phyloP scores from a whole-genome alignment of 2,113 vertebrate genomes.

The Passer montanus region DNA sequence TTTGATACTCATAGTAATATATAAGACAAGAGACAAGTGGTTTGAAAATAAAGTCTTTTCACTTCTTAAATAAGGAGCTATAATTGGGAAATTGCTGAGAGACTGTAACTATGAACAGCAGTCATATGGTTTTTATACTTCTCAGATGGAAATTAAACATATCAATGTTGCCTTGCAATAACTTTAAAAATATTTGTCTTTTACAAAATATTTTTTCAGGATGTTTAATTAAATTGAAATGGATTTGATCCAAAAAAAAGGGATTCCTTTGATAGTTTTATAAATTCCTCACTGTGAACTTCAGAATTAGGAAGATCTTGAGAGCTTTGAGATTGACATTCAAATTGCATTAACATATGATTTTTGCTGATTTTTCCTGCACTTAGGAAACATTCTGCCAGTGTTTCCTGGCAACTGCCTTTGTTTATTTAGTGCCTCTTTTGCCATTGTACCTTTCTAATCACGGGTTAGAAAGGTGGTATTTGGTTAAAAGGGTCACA shows the following conservation, averaged over 20 bases:
- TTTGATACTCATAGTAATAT: background rate
- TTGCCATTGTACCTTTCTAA: background rate
- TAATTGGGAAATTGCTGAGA: constrained; percentile 53
- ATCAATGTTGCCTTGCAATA: constrained; percentile 41
- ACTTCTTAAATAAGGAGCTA: constrained; percentile 42
- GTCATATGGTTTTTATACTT: constrained; percentile 54
- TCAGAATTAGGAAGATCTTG: background rate
- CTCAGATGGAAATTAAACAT: constrained; percentile 53
- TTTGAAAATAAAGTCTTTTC: constrained; percentile 47
- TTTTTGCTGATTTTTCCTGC: background rate
- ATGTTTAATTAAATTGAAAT: constrained; percentile 52
- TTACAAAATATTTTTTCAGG: constrained; percentile 46
- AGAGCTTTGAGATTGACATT: background rate
- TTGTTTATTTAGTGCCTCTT: background rate
- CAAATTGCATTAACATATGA: background rate
- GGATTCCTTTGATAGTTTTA: constrained; percentile 44
- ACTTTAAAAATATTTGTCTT: constrained; percentile 57
- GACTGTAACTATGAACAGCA: constrained; percentile 24
- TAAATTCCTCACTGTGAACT: constrained; percentile 33
- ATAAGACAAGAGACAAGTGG: constrained; percentile 7
- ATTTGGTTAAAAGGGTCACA: background rate
- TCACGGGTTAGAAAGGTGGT: background rate
- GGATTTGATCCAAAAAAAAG: background rate
- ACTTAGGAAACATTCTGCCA: background rate
- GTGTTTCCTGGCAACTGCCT: background rate